A percentile compares a stretch with the other conserved stretches of the same genome.
Conservation (phyloP, 1,140 invertebrate species). For the Halesus radiatus region DNA sequence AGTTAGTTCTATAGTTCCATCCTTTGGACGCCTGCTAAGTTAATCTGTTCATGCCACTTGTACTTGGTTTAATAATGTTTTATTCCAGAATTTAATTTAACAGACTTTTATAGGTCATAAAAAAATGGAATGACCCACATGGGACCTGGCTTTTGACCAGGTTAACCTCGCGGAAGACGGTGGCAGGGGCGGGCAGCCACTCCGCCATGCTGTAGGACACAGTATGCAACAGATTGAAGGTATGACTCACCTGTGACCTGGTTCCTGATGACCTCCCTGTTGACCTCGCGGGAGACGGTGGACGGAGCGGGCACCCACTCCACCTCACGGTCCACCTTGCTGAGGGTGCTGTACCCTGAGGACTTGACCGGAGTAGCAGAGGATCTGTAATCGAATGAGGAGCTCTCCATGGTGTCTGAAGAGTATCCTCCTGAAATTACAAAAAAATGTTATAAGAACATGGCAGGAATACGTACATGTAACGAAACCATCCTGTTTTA, state of each 20-base stretch:
- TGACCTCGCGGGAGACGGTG: conserved; percentile 44
- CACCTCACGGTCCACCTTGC: conserved; percentile 44
- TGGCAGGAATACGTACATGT: too few species aligned
- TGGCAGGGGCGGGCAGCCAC: not conserved
- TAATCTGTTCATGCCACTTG: too few species aligned
- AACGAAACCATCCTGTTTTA: too few species aligned
- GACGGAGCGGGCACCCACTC: conserved; percentile 42
- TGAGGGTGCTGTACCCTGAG: conserved; percentile 46
- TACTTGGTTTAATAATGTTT: too few species aligned
- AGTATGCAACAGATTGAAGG: not conserved
- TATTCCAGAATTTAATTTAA: too few species aligned
- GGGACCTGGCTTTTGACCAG: conserved; percentile 46
- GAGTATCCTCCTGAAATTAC: conserved; percentile 65
- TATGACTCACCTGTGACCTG: conserved; percentile 45
- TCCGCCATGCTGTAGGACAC: too few species aligned
- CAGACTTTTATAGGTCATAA: too few species aligned
- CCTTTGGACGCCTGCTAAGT: too few species aligned
- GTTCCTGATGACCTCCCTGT: conserved; percentile 52
- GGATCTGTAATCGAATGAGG: conserved; percentile 67
- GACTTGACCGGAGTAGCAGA: conserved; percentile 48
- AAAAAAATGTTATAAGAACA: too few species aligned
- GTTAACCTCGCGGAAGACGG: conserved; percentile 44
- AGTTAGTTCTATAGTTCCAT: too few species aligned
- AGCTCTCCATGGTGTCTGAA: conserved; percentile 67
- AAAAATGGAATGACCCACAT: not conserved